Conservation (phyloP, 2,888 invertebrate species). For the Prenolepis imparis region DNA sequence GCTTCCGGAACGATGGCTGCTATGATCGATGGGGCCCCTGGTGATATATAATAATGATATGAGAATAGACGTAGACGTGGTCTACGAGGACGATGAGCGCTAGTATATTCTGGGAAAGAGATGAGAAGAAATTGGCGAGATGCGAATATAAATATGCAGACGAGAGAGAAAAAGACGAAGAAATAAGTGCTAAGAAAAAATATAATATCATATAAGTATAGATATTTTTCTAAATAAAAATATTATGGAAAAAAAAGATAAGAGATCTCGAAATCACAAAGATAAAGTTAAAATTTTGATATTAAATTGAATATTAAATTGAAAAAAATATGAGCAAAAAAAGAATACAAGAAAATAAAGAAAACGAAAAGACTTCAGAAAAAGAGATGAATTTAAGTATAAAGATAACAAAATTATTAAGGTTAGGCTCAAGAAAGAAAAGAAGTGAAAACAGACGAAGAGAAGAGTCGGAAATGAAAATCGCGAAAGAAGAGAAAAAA, state of each 20-base stretch:
- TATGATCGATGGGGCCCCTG: slow-evolving; percentile 71
- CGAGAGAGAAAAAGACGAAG: not conserved
- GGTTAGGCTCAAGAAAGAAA: slow-evolving; percentile 18
- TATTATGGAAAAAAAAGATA: not conserved
- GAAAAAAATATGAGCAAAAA: not conserved
- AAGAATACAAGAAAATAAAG: not conserved
- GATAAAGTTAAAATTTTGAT: not conserved
- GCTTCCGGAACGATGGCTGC: slow-evolving; percentile 53
- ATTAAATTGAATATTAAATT: too few species aligned
- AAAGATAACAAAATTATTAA: slow-evolving; percentile 7
- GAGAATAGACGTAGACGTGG: slow-evolving; percentile 37
- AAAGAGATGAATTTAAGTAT: not conserved
- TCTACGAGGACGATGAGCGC: slow-evolving; percentile 33
- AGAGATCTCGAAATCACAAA: not conserved
- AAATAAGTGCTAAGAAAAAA: not conserved
- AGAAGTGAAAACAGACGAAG: not conserved
- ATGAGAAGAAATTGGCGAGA: not conserved
- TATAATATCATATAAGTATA: not conserved
- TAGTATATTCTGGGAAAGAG: slow-evolving; percentile 3
- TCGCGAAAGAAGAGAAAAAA: not conserved
- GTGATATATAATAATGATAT: slow-evolving; percentile 74
- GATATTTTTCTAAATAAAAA: not conserved
- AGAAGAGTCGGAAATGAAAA: not conserved
- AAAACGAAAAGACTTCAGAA: not conserved
- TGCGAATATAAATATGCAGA: slow-evolving; percentile 1